Percentiles rank a stretch among this genome's conserved stretches.
phyloP scores from a whole-genome alignment of 2,888 invertebrate species.

The Slavum lentiscoides region DNA sequence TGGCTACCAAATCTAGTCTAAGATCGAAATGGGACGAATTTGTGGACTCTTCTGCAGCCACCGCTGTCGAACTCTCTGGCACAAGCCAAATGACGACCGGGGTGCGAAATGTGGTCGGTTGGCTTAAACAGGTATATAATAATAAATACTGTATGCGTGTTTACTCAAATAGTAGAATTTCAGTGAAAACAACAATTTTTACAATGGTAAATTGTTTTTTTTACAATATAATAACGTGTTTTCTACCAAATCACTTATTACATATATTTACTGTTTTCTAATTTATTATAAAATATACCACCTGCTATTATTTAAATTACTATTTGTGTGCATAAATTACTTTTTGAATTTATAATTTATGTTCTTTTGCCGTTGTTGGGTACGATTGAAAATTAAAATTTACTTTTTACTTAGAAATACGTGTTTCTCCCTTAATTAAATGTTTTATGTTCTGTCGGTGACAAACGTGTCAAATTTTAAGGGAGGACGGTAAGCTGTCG shows the following conservation, averaged over 20 bases:
- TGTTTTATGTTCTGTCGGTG: not conserved
- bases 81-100: slow-evolving; percentile 69
- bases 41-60: slow-evolving; percentile 63
- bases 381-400: not conserved
- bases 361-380: not conserved
- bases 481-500: not conserved
- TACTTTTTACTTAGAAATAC: not conserved
- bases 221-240: not conserved
- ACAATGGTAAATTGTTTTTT: no score
- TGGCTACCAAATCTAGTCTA: slow-evolving; percentile 58
- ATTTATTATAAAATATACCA: not conserved
- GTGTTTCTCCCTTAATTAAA: not conserved
- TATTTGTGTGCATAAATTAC: slow-evolving; percentile 12
- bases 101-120: slow-evolving; percentile 77
- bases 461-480: not conserved
- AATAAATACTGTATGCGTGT: not conserved
- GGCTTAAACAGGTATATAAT: slow-evolving; percentile 82
- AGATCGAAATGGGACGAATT: slow-evolving; percentile 75
- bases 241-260: not conserved
- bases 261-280: not conserved
- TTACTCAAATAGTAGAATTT: not conserved
- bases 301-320: not conserved
- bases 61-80: slow-evolving; percentile 68
- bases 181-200: not conserved
- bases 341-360: not conserved